Evolutionary conservation across 1,140 invertebrate species (phyloP).

Genomic region (Drosophila tani): DNA sequence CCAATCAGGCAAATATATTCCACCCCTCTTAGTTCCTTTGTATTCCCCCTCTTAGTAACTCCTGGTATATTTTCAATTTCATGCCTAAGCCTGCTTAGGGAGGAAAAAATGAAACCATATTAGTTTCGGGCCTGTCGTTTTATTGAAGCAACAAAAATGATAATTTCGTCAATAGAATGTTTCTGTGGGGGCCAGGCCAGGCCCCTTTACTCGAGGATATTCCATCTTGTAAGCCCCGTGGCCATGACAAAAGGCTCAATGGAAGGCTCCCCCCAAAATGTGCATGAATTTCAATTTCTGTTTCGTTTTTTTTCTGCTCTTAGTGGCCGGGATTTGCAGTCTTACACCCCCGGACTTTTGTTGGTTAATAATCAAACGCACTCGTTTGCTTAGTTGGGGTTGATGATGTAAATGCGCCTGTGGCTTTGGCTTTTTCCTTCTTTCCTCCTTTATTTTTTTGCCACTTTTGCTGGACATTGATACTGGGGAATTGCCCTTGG

Average conservation of each 20-base stretch:
- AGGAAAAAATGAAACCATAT: slow-evolving; percentile 49
- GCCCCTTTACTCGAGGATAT: slow-evolving; percentile 22
- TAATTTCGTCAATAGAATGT: slow-evolving; percentile 75
- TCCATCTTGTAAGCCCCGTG: slow-evolving; percentile 39
- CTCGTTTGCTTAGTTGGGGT: slow-evolving; percentile 49
- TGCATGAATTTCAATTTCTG: slow-evolving; percentile 78
- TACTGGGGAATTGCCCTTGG: slow-evolving; percentile 72
- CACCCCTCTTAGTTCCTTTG: slow-evolving; percentile 13
- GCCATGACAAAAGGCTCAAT: slow-evolving; percentile 17
- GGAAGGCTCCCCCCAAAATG: slow-evolving; percentile 36
- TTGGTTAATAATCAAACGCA: slow-evolving; percentile 76
- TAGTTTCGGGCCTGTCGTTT: slow-evolving; percentile 80
- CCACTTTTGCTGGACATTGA: slow-evolving; percentile 45
- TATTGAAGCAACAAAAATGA: slow-evolving; percentile 81
- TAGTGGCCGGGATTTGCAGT: slow-evolving; percentile 61
- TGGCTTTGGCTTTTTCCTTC: slow-evolving; percentile 17
- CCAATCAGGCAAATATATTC: slow-evolving; percentile 54
- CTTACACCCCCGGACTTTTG: slow-evolving; percentile 19
- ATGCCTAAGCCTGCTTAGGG: slow-evolving; percentile 67
- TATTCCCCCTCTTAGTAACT: not conserved
- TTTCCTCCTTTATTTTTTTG: not conserved
- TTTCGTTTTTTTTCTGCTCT: slow-evolving; percentile 2
- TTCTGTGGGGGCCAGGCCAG: slow-evolving; percentile 1
- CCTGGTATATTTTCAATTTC: slow-evolving; percentile 59
- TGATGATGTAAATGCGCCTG: slow-evolving; percentile 51